Evolutionary conservation across 2,888 invertebrate genomes (phyloP).

Genomic region (Brenthis ino): DNA sequence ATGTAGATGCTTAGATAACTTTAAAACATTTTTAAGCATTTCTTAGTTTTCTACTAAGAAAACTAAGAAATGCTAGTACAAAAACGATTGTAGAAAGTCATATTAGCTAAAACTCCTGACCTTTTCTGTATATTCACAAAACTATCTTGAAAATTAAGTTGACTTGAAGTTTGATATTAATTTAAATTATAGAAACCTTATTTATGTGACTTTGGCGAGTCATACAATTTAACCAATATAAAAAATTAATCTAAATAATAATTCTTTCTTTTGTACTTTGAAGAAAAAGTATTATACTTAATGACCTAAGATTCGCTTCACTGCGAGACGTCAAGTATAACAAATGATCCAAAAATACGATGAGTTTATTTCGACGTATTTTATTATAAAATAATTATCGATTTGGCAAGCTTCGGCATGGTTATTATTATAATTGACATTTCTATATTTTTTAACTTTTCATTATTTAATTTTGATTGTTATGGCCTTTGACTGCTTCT

Average conservation of each 20-base stretch:
- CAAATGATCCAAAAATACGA: conserved; percentile 72
- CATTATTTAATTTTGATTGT: conserved; percentile 25
- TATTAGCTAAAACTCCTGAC: no score
- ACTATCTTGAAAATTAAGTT: no score
- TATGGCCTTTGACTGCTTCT: not conserved
- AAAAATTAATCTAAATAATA: conserved; percentile 10
- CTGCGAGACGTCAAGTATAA: conserved; percentile 63
- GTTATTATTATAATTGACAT: conserved; percentile 35
- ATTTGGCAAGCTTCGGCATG: conserved; percentile 73
- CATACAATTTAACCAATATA: conserved; percentile 4
- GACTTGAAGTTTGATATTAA: no score
- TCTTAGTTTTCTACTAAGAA: no score
- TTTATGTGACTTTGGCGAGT: not conserved
- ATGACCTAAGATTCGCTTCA: conserved; percentile 63
- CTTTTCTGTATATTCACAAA: no score
- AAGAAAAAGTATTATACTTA: conserved; percentile 33
- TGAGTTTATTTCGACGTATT: conserved; percentile 55
- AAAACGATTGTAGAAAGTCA: no score
- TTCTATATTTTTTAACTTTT: conserved; percentile 30
- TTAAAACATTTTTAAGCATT: no score
- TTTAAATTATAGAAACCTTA: no score
- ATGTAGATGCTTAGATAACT: no score
- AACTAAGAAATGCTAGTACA: no score
- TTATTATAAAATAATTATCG: conserved; percentile 75
- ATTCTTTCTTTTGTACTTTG: conserved; percentile 24